Base-by-base conservation (phyloP, 2,888 invertebrate species). In the Piscicola geometra region DNA sequence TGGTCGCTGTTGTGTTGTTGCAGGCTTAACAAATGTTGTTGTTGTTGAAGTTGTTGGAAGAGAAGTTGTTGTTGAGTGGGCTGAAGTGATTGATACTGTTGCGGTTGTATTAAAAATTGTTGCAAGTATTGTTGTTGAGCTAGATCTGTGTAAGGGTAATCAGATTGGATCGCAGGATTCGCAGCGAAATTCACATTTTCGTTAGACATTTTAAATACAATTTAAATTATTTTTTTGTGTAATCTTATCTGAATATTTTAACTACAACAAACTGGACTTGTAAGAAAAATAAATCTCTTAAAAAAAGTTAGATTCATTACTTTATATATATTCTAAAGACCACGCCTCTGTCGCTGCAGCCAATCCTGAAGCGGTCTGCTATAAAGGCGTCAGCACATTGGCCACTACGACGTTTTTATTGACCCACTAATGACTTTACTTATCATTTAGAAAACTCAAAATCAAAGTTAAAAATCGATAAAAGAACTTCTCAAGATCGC, bases 31-130 rank as follows among this genome's bases (percentile, higher is more conserved):
- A 64, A n/a, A 3, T 64, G 64, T 64, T 64, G 64, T 64, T 64
- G 64, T 21, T 64, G 64, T 64, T 64, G n/a, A 12, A 12, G n/a
- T 64, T 30, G 64, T 64, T 64, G 64, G 64, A 9, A 64, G 5
- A 9, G 9, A 9, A 67, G 32, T n/a, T 67, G 67, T 25, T 67
- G 30, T 32, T 67, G 67, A 28, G 3, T 5, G 28, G 9, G 12
- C 67, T 5, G 21, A 5, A 67, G 25, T 56, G 25, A 25, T 25
- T 56, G 21, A 5, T 56, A 56, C 21, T 18, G 60, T 56, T 56
- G 60, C n/a, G 9, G 21, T 56, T 56, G 60, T 18, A 56, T 3
- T n/a, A 56, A 56, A 5, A 25, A 21, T 56, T 56, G n/a, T 21
- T 56, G 60, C 60, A 15, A 5, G 5, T 56, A 25, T 21, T 56